These are phyloP conservation scores for Phthorimaea operculella DNA, from an alignment of 1,140 invertebrate genomes.

Conservation along the genomic window DNA sequence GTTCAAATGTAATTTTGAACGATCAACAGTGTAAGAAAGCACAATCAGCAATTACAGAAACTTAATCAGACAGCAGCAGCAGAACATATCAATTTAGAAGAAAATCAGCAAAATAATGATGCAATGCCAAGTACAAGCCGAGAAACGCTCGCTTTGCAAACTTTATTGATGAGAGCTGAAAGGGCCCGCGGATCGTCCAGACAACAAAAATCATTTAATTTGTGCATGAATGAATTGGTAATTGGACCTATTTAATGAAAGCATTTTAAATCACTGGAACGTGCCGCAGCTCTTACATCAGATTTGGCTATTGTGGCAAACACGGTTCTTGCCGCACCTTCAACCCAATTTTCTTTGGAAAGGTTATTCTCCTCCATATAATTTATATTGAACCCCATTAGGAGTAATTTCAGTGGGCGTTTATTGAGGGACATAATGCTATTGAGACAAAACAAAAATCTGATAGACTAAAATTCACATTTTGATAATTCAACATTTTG, in stretches of 20 bases:
- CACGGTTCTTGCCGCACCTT: slow-evolving; percentile 10
- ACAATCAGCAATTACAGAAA: not conserved
- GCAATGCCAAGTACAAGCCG: not conserved
- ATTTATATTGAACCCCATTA: slow-evolving; percentile 10
- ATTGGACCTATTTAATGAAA: not conserved
- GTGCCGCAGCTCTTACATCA: not conserved
- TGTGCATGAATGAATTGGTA: not conserved
- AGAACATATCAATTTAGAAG: not conserved
- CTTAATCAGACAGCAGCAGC: not conserved
- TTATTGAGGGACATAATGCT: not conserved
- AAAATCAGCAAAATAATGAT: not conserved
- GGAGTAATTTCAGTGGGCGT: not conserved
- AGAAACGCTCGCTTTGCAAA: not conserved
- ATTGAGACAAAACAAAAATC: not conserved
- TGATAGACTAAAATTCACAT: not conserved
- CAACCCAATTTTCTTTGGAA: slow-evolving; percentile 17
- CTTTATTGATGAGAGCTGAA: not conserved
- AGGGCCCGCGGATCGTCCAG: not conserved
- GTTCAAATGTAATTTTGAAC: slow-evolving; percentile 4
- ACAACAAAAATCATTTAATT: not conserved
- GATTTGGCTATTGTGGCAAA: slow-evolving; percentile 1
- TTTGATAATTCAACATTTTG: too few relatives aligned
- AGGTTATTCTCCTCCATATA: slow-evolving; percentile 19
- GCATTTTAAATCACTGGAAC: not conserved
- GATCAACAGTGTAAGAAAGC: slow-evolving; percentile 5